Percentiles rank a stretch among this genome's conserved stretches.
Evolutionary conservation across 2,797 vertebrate genomes (phyloP).

Genomic region (Pempheris klunzingeri): DNA sequence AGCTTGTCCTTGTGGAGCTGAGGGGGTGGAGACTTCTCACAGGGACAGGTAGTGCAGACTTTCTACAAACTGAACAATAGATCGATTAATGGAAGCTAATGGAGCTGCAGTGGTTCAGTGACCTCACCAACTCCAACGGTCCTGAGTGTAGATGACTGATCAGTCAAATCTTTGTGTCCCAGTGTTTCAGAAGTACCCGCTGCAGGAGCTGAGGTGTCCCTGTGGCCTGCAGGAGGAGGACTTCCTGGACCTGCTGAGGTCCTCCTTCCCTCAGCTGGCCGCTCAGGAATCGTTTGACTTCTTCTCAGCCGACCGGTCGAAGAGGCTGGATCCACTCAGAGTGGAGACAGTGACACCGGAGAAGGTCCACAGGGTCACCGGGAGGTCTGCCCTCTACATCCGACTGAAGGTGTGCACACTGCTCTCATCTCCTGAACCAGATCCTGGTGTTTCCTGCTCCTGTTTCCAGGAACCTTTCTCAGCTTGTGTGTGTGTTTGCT

Average conservation of each 20-base stretch:
- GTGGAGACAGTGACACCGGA: conserved; percentile 29
- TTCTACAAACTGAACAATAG: too few relatives aligned
- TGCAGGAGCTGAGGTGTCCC: conserved; percentile 43
- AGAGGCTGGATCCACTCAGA: conserved; percentile 19
- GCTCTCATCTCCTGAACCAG: too few relatives aligned
- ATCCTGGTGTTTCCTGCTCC: too few relatives aligned
- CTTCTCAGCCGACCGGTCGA: not conserved
- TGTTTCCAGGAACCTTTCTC: too few relatives aligned
- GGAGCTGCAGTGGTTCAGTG: too few relatives aligned
- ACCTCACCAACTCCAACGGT: too few relatives aligned
- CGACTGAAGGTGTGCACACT: conserved; percentile 50
- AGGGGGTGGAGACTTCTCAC: too few relatives aligned
- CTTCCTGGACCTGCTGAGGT: conserved; percentile 52
- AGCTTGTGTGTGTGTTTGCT: too few relatives aligned
- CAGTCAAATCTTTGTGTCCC: not conserved
- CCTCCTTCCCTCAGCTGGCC: conserved; percentile 46
- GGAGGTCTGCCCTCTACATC: conserved; percentile 42
- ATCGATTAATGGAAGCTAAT: too few relatives aligned
- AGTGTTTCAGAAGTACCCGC: conserved; percentile 31
- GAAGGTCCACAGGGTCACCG: not conserved
- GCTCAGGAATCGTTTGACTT: conserved; percentile 10
- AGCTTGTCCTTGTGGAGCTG: too few relatives aligned
- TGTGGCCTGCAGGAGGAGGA: conserved; percentile 15
- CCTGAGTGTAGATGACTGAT: too few relatives aligned
- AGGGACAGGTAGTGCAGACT: too few relatives aligned